phyloP scores from a whole-genome alignment of 2,113 vertebrate genomes.

The Callipepla squamata region DNA sequence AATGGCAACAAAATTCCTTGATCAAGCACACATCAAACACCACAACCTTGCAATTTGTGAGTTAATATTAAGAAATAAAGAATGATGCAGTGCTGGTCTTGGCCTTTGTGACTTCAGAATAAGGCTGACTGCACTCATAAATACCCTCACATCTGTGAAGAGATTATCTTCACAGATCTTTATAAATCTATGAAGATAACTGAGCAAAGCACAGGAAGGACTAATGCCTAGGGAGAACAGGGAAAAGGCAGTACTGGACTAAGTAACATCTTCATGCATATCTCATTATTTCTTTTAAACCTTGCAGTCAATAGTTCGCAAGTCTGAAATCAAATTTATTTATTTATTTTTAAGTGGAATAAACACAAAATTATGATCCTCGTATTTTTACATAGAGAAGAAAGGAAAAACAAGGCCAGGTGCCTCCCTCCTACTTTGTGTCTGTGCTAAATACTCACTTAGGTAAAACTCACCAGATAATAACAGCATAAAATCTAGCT shows the following conservation, averaged over 20 bases:
- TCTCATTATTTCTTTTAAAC: background rate
- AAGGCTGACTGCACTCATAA: background rate
- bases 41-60: background rate
- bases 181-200: background rate
- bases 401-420: background rate
- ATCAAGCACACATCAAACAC: background rate
- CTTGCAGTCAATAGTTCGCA: background rate
- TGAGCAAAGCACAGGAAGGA: background rate
- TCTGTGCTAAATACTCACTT: background rate
- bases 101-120: constrained; percentile 4
- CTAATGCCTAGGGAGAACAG: background rate
- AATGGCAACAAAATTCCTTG: background rate
- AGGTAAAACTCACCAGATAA: background rate
- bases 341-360: background rate
- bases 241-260: background rate
- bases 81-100: background rate
- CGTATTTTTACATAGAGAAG: background rate
- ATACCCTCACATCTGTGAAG: background rate
- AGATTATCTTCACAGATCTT: background rate
- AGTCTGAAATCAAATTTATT: background rate
- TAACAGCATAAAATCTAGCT: background rate
- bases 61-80: background rate
- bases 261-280: background rate
- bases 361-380: background rate
- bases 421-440: background rate